Evolutionary conservation across 1,140 invertebrate species (phyloP).

Genomic region (Magallana ariakensis): DNA sequence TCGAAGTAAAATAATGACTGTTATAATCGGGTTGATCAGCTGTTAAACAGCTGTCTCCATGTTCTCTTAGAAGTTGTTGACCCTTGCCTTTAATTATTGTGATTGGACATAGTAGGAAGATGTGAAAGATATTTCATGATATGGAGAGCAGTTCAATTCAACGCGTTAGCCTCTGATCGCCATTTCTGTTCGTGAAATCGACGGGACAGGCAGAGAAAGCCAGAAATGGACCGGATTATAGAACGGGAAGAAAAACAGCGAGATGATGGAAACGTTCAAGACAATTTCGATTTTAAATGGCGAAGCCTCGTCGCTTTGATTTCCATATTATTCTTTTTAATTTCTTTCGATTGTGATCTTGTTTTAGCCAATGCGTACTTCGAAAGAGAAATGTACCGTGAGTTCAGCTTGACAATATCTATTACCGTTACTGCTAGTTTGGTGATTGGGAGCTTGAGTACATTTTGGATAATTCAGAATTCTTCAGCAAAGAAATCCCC

Average conservation of each 20-base stretch:
- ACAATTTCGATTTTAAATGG: not conserved
- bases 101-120: too few relatives aligned
- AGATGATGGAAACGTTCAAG: not conserved
- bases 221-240: too few relatives aligned
- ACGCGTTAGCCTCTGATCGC: too few relatives aligned
- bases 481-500: not conserved
- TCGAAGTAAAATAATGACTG: too few relatives aligned
- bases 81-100: too few relatives aligned
- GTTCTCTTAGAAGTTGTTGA: too few relatives aligned
- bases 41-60: too few relatives aligned
- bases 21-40: too few relatives aligned
- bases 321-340: not conserved
- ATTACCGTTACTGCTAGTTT: not conserved
- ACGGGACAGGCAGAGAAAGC: too few relatives aligned
- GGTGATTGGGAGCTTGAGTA: not conserved
- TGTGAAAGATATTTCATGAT: too few relatives aligned
- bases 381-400: not conserved
- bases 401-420: not conserved
- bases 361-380: not conserved
- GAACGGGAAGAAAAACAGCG: not conserved
- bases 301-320: not conserved
- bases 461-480: not conserved
- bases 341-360: not conserved
- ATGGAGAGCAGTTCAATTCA: too few relatives aligned
- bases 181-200: too few relatives aligned